Evolutionary conservation across 2,113 vertebrate species (phyloP), one percentile per base, ranked within the genome.

Genomic region (Crocuta crocuta): DNA sequence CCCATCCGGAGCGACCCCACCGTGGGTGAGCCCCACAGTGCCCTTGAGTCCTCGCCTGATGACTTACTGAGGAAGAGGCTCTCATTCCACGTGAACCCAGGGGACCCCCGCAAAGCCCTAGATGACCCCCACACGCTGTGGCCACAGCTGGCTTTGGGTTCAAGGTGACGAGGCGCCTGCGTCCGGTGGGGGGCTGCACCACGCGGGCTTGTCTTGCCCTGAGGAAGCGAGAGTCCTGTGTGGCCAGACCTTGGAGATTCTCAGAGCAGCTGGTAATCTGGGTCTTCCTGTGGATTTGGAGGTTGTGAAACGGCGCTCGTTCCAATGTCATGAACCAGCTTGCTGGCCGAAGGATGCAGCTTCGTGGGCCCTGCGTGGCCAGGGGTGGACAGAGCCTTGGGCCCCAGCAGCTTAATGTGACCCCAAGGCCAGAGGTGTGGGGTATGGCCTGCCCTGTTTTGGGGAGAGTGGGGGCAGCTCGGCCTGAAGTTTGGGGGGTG

Each of bases 1-100:
- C 13, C 9, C 19, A 2, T 28, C 31, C 1, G 0, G 16, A n/a
- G n/a, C 2, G 0, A 24, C 23, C 17, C 26, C 2, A 0, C 35
- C 1, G 0, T 9, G 17, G 35, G 50, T 33, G 35, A 58, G 13
- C 24, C 28, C 35, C 8, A 1, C 4, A 31, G 33, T 24, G 50
- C 5, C 35, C 39, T 28, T 8, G 88, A 43, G 16, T 43, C 33
- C 35, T 23, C 0, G 0, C 33, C 35, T 31, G 23, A 8, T 23
- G 0, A 1, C 48, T 28, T 23, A 43, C 55, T 58, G 71, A 84
- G 31, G 23, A 23, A 23, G 50, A 31, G 5, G 23, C 35, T 48
- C 0, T 33, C 10, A 21, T 43, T 45, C 35, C 5, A 7, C 55
- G 11, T 12, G 23, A 45, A 11, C 35, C 31, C 63, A 31, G 58